A percentile compares a stretch with the other conserved stretches of the same genome.
Conservation (phyloP, 2,797 vertebrate species). For the Uromys caudimaculatus region DNA sequence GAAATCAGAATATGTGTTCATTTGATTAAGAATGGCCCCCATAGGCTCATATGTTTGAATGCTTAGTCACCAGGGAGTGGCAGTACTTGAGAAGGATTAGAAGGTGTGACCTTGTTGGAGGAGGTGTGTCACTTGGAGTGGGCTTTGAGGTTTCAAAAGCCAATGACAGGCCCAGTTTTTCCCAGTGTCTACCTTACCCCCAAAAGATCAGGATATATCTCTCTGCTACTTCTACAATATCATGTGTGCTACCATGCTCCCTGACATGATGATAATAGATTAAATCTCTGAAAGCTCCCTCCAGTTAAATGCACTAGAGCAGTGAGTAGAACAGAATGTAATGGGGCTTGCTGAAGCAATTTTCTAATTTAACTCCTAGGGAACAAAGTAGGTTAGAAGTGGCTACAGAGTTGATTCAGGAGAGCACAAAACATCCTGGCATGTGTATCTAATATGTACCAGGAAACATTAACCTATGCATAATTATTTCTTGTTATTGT, state of each 20-base stretch:
- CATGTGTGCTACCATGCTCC: neutral
- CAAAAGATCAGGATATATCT: too few relatives aligned
- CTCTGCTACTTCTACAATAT: neutral
- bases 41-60: neutral
- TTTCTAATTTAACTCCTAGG: neutral
- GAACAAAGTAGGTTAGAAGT: neutral
- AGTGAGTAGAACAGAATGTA: neutral
- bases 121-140: neutral
- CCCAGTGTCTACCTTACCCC: too few relatives aligned
- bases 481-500: neutral
- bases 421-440: neutral
- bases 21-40: neutral
- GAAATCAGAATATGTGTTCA: neutral
- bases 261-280: neutral
- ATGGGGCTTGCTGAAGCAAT: neutral
- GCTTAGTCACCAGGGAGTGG: neutral
- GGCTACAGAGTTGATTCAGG: neutral
- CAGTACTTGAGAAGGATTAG: neutral
- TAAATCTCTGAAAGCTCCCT: neutral
- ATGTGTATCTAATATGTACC: neutral
- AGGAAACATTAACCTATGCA: neutral
- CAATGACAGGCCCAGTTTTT: neutral
- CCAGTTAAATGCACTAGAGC: neutral
- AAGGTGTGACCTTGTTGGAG: neutral
- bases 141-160: neutral